A percentile compares a stretch with the other conserved stretches of the same genome.
Conservation (phyloP, 2,888 invertebrate genomes). For the Scaptodrosophila latifasciaeformis region DNA sequence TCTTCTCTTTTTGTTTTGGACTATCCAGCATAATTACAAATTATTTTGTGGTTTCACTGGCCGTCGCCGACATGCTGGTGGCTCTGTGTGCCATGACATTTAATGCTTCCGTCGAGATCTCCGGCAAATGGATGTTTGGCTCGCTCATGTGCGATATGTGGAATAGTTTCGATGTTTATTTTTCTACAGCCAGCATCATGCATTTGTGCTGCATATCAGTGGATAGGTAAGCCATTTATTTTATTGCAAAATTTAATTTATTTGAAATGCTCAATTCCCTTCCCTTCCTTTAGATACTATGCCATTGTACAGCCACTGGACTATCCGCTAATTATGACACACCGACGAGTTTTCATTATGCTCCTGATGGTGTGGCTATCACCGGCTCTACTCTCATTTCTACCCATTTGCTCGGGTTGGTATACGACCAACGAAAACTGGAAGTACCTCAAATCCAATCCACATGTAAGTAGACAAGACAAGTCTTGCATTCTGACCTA, state of each 20-base stretch:
- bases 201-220: constrained; percentile 96
- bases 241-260: not conserved
- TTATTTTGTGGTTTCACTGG: constrained; percentile 95
- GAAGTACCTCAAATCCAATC: constrained; percentile 80
- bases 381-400: constrained; percentile 92
- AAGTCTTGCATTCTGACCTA: not conserved
- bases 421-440: constrained; percentile 91
- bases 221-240: constrained; percentile 77
- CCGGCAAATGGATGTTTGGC: constrained; percentile 92
- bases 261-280: not conserved
- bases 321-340: constrained; percentile 94
- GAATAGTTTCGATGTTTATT: constrained; percentile 95
- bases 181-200: constrained; percentile 92
- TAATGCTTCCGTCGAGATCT: constrained; percentile 90
- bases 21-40: constrained; percentile 87
- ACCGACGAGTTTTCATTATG: constrained; percentile 86
- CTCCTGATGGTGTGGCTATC: constrained; percentile 92
- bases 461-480: constrained; percentile 77
- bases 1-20: constrained; percentile 9
- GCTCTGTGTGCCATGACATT: constrained; percentile 95
- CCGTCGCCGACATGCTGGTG: constrained; percentile 94
- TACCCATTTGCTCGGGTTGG: constrained; percentile 96
- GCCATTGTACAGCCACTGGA: constrained; percentile 94
- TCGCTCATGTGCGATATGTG: constrained; percentile 94
- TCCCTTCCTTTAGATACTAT: constrained; percentile 80